These are phyloP conservation scores for Columba guinea DNA, from an alignment of 2,797 vertebrate genomes.

Conservation along the genomic window DNA sequence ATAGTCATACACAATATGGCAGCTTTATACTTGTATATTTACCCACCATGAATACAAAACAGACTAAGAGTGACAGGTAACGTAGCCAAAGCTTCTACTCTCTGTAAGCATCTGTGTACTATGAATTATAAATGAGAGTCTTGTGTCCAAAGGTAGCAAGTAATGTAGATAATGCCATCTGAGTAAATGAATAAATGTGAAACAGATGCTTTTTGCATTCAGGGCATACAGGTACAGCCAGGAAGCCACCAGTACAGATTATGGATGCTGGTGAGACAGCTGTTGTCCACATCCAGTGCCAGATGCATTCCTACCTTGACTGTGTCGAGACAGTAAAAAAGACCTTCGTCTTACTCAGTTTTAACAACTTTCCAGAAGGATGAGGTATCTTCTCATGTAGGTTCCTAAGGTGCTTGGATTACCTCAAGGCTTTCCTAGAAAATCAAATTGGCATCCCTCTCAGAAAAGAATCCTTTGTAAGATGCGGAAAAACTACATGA, in stretches of 20 bases:
- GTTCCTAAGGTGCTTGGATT: neutral
- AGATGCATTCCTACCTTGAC: conserved; percentile 60
- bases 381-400: neutral
- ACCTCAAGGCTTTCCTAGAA: neutral
- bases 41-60: conserved; percentile 65
- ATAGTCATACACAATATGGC: conserved; percentile 64
- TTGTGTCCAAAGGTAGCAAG: conserved; percentile 70
- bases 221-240: conserved; percentile 73
- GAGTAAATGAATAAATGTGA: conserved; percentile 76
- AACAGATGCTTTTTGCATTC: conserved; percentile 78
- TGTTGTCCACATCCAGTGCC: conserved; percentile 59
- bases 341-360: neutral
- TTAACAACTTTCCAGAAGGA: neutral
- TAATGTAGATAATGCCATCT: conserved; percentile 72
- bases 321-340: neutral
- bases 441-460: neutral
- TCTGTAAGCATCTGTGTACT: conserved; percentile 71
- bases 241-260: conserved; percentile 69
- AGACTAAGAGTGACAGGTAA: conserved; percentile 73
- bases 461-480: neutral
- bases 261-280: conserved; percentile 72
- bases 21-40: conserved; percentile 69
- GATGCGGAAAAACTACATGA: neutral
- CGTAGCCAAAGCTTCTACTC: conserved; percentile 63
- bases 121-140: conserved; percentile 76